These are phyloP conservation scores for Aegithalos caudatus DNA, from an alignment of 2,113 vertebrate species.

Conservation along the genomic window DNA sequence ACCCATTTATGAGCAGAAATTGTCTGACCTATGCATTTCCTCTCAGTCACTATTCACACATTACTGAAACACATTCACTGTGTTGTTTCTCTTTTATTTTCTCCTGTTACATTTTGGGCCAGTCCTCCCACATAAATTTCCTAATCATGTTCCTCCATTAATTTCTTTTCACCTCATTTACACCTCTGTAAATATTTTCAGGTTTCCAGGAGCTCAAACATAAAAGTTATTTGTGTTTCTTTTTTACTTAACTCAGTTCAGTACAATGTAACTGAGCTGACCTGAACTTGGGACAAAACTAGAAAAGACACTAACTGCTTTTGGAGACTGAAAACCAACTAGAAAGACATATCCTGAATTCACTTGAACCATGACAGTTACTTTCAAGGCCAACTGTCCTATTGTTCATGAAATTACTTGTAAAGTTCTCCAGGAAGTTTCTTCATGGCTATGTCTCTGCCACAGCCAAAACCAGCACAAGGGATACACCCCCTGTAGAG, in stretches of 20 bases:
- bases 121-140: background rate
- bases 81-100: background rate
- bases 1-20: background rate
- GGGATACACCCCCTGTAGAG: accelerated
- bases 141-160: background rate
- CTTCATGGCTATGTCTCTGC: background rate
- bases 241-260: background rate
- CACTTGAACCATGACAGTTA: background rate
- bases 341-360: background rate
- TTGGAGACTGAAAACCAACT: background rate
- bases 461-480: background rate
- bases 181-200: background rate
- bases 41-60: background rate
- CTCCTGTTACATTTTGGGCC: background rate
- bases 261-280: background rate
- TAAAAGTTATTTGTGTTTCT: background rate
- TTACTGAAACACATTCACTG: background rate
- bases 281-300: background rate
- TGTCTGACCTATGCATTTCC: background rate
- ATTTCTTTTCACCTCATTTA: background rate
- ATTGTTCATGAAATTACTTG: background rate
- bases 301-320: background rate
- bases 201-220: background rate
- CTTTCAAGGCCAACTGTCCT: background rate
- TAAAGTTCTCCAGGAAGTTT: background rate